Base-by-base conservation (phyloP, 2,888 invertebrate genomes). In the Malthinus flaveolus region DNA sequence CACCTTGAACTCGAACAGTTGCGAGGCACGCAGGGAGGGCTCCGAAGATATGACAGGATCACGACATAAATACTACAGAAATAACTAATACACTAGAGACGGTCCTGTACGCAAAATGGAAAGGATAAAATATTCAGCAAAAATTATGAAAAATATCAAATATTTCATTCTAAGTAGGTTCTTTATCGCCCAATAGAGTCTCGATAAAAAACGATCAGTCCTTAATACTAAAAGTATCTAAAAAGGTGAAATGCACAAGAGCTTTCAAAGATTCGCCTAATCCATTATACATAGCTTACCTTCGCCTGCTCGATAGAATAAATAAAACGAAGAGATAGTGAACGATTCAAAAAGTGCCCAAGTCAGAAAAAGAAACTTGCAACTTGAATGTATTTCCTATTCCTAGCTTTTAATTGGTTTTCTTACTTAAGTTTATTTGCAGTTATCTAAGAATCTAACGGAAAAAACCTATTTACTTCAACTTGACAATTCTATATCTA, bases 261-360 rank as follows among this genome's bases (percentile, higher is more conserved):
- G 23, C n/a, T 42, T 42, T n/a, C 5, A 13, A n/a, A 42, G 39
- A 42, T 42, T 15, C 23, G 9, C 15, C 39, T 42, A 42, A 42
- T 42, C 23, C 39, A 42, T 42, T 15, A 42, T 42, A 42, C 39
- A 42, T 42, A 42, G 39, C 15, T 42, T 42, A 42, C 23, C 39
- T 42, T n/a, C 39, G 15, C 39, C 15, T 23, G 3, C 39, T 42
- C 39, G 3, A 23, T n/a, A 42, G 39, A 7, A 42, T 15, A 7
- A 42, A 42, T 23, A 15, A 42, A 42, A 23, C 23, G 13, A 23
- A 5, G 23, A 42, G 39, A 23, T 23, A 23, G 15, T 12, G 23
- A 42, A 42, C n/a, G 15, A 42, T 42, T 42, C 39, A n/a, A 23
- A 15, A 13, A 42, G 39, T 7, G 8, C 23, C 6, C 39, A n/a